Conservation (phyloP, 2,888 invertebrate species). For the Lottia gigantea region DNA sequence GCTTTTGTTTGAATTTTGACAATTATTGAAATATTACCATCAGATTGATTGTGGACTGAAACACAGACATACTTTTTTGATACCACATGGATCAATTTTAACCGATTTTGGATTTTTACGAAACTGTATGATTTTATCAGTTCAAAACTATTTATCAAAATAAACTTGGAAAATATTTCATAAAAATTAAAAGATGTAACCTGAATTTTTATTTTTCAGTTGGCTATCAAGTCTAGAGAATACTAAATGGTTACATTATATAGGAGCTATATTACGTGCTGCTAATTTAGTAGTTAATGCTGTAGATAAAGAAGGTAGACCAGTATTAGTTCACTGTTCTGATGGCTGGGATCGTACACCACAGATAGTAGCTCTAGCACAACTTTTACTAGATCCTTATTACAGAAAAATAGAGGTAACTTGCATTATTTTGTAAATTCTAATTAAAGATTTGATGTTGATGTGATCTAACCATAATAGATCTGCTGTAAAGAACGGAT, state of each 20-base stretch:
- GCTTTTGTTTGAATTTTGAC: too few relatives aligned
- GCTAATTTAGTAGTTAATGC: slow-evolving; percentile 80
- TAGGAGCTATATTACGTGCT: slow-evolving; percentile 85
- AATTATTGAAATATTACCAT: too few relatives aligned
- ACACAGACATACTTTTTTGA: too few relatives aligned
- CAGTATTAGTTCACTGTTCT: slow-evolving; percentile 96
- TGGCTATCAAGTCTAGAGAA: slow-evolving; percentile 90
- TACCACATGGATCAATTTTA: too few relatives aligned
- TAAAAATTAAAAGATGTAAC: too few relatives aligned
- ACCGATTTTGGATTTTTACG: too few relatives aligned
- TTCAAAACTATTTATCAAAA: too few relatives aligned
- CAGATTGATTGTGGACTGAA: too few relatives aligned
- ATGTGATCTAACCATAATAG: too few relatives aligned
- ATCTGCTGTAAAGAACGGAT: too few relatives aligned
- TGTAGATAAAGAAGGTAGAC: slow-evolving; percentile 82
- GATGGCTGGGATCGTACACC: slow-evolving; percentile 99
- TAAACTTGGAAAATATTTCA: too few relatives aligned
- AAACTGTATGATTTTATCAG: too few relatives aligned
- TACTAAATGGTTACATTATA: slow-evolving; percentile 91
- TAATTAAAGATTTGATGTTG: neutral
- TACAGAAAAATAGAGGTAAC: slow-evolving; percentile 88
- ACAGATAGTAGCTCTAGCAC: slow-evolving; percentile 92
- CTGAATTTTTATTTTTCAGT: slow-evolving; percentile 72
- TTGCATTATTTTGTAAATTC: neutral
- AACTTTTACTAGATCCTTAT: slow-evolving; percentile 91